Base-by-base conservation (phyloP, 2,888 invertebrate genomes). In the Isotomurus palustris region DNA sequence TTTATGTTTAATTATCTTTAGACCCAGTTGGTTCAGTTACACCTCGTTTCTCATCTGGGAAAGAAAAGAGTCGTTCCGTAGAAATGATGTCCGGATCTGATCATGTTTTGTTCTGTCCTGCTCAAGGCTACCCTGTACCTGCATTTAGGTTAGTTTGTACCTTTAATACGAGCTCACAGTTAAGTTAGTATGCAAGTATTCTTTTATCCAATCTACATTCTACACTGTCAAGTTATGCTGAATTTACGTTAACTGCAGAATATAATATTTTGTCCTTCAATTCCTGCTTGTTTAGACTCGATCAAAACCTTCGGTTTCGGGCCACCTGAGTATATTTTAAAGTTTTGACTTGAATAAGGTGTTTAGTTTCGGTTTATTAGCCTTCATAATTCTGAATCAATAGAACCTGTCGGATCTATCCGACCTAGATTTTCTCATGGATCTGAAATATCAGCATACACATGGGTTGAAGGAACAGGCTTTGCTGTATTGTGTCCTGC, bases 111-210 rank as follows among this genome's bases (percentile, higher is more conserved):
- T 72, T 78, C 57, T 81, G 81, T 71, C 80, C 79, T 68, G 81
- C 81, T 40, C 81, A 82, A 75, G 81, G 80, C 65, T 82, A 76
- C 69, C 82, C 82, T 32, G 76, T 79, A 52, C 82, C 82, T 64
- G 71, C 75, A 69, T 81, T 81, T 78, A 80, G 81, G 81, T 81
- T 79, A 73, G 72, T 58, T 24, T 19, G n/a, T 19, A 22, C 38
- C 19, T 5, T 51, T 3, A 25, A 35, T 12, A 22, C 36, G n/a
- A 49, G 5, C 36, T 19, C 14, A 6, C 6, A 44, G 24, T 24
- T 44, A 44, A 19, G n/a, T 44, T 5, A 12, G 8, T 24, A 24
- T 8, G 19, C 4, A 14, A 25, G 25, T 22, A 44, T n/a, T n/a
- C n/a, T n/a, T n/a, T n/a, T n/a, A n/a, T n/a, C n/a, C n/a, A n/a